Base-by-base conservation (phyloP, 2,113 vertebrate genomes). In the Rhinogobius similis region DNA sequence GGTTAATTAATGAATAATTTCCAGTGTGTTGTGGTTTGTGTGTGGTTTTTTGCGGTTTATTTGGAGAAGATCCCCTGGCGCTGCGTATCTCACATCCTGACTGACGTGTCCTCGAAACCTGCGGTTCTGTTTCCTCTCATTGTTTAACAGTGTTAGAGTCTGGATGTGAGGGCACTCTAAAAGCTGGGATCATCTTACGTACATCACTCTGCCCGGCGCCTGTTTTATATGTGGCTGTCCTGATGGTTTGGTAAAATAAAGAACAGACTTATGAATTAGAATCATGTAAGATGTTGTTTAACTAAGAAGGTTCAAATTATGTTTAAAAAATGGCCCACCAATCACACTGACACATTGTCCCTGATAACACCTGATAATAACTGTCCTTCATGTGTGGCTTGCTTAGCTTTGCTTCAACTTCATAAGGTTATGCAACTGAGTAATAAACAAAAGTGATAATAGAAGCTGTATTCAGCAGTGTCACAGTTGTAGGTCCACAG, bases 61-160 rank as follows among this genome's bases (percentile, higher is more conserved):
- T 67, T 58, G 32, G 32, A 53, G 65, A 72, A 70, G 56, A 38
- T 76, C 70, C 52, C 64, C 43, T 66, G 50, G 67, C 16, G 39
- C 63, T 59, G 63, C 72, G 67, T 82, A 78, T 88, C 88, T 78
- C 64, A 86, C 88, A 84, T 90, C 90, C 87, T 89, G 87, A 77
- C 59, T 73, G 65, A 79, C 29, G 70, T 58, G 63, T 82, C 72
- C 78, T 82, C 71, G 75, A 48, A 29, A 73, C 68, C 75, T 59
- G 21, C 77, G 18, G 78, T 44, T 1, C 64, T 52, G 69, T 87
- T 92, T 92, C 92, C 91, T 67, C 63, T 72, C 53, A 91, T 93
- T 92, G 91, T 93, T 86, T 41, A 11, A 20, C 56, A 1, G 67
- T 70, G 14, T 76, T 63, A 70, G 41, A 61, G 68, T 70, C 48